Percentiles rank a stretch among this genome's conserved stretches.
These are phyloP conservation scores for Triops longicaudatus DNA, from an alignment of 1,140 invertebrate species.

Conservation along the genomic window DNA sequence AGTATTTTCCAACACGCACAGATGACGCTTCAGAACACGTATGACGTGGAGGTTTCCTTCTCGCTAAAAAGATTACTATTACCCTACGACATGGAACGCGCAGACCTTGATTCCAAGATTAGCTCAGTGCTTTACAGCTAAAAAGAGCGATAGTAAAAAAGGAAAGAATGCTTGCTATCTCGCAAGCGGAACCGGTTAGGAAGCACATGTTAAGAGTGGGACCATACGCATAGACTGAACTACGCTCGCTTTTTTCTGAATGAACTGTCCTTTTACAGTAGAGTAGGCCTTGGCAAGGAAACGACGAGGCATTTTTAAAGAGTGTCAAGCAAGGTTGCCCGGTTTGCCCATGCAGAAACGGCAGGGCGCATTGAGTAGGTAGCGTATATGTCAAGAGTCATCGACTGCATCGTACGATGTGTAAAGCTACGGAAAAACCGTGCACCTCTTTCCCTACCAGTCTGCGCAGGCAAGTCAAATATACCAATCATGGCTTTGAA, in stretches of 20 bases:
- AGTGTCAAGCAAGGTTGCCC: not conserved
- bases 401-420: slow-evolving; percentile 4
- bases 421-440: not conserved
- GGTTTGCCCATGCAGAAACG: not conserved
- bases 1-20: not conserved
- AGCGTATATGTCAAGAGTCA: not conserved
- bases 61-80: not conserved
- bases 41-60: not conserved
- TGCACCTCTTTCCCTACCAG: not conserved
- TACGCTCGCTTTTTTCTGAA: not conserved
- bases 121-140: not conserved
- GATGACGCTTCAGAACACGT: not conserved
- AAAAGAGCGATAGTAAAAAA: not conserved
- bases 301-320: not conserved
- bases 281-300: not conserved
- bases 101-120: not conserved
- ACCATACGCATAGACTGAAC: not conserved
- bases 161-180: not conserved
- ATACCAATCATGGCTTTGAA: too few relatives aligned
- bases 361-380: not conserved
- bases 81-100: not conserved
- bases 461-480: too few relatives aligned
- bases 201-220: not conserved
- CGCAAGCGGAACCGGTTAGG: not conserved
- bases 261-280: not conserved